phyloP scores from a whole-genome alignment of 2,113 vertebrate genomes.

The Ascaphus truei region DNA sequence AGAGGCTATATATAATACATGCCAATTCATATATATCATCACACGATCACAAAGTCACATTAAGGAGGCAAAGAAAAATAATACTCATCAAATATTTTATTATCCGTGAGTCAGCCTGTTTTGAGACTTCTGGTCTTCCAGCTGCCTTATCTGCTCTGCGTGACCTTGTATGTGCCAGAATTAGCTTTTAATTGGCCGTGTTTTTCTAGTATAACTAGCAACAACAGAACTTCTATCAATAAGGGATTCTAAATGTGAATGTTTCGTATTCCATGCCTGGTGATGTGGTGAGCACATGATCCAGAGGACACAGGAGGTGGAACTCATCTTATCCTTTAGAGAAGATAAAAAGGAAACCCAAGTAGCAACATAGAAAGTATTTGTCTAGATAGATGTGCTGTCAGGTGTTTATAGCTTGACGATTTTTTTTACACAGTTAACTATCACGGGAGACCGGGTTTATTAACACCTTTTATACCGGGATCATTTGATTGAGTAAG shows the following conservation, averaged over 20 bases:
- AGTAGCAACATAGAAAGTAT: not conserved
- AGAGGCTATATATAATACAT: too few species aligned
- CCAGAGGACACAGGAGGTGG: not conserved
- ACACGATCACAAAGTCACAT: conserved; percentile 46
- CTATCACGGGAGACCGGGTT: too few species aligned
- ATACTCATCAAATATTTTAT: conserved; percentile 38
- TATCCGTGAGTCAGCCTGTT: conserved; percentile 66
- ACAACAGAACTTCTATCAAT: conserved; percentile 49
- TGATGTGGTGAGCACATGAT: not conserved
- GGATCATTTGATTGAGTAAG: too few species aligned
- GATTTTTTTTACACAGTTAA: not conserved
- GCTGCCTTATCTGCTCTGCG: conserved; percentile 44
- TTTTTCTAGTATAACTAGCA: conserved; percentile 44
- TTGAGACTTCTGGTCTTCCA: conserved; percentile 45
- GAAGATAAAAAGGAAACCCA: not conserved
- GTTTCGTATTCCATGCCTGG: conserved; percentile 48
- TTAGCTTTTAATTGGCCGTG: conserved; percentile 49
- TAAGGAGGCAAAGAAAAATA: conserved; percentile 65
- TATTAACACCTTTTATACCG: too few species aligned
- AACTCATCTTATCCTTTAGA: not conserved
- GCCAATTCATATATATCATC: conserved; percentile 73
- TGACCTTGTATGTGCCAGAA: conserved; percentile 48
- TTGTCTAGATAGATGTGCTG: not conserved
- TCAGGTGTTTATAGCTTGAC: not conserved
- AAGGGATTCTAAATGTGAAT: conserved; percentile 46